These are phyloP conservation scores for Syrista parreyssii DNA, from an alignment of 2,888 invertebrate genomes.

Conservation along the genomic window DNA sequence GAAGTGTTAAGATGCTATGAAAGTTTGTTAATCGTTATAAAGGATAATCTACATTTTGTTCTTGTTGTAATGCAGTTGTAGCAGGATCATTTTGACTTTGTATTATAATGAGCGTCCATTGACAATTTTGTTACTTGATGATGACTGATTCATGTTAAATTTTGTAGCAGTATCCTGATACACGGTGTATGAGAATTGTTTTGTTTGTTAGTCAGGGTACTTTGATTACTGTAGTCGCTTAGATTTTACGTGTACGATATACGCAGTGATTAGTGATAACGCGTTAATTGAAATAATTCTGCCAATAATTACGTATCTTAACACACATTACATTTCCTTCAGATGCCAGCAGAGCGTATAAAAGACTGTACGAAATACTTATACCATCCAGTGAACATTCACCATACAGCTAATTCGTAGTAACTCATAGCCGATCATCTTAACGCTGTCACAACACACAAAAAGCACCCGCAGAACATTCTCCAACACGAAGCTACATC, in stretches of 20 bases:
- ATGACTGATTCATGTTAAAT: not conserved
- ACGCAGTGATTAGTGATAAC: not conserved
- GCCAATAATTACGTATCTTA: not conserved
- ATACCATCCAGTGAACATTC: not conserved
- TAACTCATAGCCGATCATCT: not conserved
- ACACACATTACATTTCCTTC: not conserved
- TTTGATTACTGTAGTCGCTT: not conserved
- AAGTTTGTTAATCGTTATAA: not conserved
- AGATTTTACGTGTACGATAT: not conserved
- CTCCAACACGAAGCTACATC: not conserved
- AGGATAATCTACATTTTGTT: not conserved
- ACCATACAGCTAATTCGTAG: not conserved
- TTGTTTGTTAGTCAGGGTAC: not conserved
- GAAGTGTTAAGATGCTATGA: not conserved
- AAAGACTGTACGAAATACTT: not conserved
- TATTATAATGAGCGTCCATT: not conserved
- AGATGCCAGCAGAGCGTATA: not conserved
- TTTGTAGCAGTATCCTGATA: not conserved
- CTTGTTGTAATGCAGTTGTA: not conserved
- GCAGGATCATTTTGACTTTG: not conserved
- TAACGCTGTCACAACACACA: not conserved
- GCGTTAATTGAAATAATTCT: not conserved
- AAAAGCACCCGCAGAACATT: not conserved
- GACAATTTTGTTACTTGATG: not conserved
- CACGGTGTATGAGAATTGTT: not conserved